A percentile compares a stretch with the other conserved stretches of the same genome.
These are phyloP conservation scores for Diachasma alloeum DNA, from an alignment of 1,140 invertebrate species.

Conservation along the genomic window DNA sequence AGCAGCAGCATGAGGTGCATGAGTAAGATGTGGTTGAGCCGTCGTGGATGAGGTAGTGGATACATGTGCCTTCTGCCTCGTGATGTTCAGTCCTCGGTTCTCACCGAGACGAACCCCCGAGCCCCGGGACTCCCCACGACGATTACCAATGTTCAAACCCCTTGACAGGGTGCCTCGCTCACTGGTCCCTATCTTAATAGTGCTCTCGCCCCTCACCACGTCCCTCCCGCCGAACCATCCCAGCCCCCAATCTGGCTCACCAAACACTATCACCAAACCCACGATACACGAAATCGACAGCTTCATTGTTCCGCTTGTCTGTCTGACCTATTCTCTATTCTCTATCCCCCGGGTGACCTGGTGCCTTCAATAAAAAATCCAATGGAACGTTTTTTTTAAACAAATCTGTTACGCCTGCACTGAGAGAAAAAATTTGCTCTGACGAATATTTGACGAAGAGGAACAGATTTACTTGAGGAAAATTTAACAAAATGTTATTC, in stretches of 20 bases:
- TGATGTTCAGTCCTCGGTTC: conserved; percentile 50
- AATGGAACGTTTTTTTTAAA: no score
- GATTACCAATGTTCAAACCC: conserved; percentile 25
- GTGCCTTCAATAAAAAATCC: no score
- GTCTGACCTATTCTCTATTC: background rate
- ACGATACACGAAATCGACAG: conserved; percentile 26
- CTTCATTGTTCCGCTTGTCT: conserved; percentile 18
- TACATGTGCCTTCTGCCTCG: conserved; percentile 46
- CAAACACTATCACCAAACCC: conserved; percentile 30
- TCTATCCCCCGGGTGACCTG: no score
- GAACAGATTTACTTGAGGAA: no score
- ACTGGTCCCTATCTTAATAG: conserved; percentile 55
- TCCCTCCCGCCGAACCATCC: conserved; percentile 39
- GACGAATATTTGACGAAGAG: no score
- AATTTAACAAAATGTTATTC: no score
- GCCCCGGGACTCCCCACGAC: conserved; percentile 38
- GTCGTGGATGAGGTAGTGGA: conserved; percentile 48
- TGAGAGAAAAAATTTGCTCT: background rate
- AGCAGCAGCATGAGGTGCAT: conserved; percentile 19
- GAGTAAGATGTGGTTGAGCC: conserved; percentile 31
- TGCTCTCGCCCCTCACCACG: conserved; percentile 50
- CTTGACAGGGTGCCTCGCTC: conserved; percentile 42
- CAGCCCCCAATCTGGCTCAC: conserved; percentile 20
- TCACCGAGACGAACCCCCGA: conserved; percentile 55
- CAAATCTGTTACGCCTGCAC: background rate